Evolutionary conservation across 1,140 invertebrate species (phyloP), one percentile per base, ranked within the genome.

Genomic region (Diprion similis): DNA sequence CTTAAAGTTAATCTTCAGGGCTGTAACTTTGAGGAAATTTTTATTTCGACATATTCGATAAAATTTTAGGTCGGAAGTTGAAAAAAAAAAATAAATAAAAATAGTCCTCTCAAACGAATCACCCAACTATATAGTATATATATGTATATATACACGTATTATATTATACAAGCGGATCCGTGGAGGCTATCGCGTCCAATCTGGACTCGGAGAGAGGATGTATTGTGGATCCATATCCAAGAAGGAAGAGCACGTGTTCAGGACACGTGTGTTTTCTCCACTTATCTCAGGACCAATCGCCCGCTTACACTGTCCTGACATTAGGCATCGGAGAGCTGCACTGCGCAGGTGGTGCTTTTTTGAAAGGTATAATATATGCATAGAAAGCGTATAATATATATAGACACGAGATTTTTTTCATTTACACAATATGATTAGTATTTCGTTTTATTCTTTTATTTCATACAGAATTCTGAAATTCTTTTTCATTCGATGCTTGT

Each of bases 161-260:
- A 37, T 37, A 37, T 37, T 37, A 37, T 37, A 37, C 24, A 37
- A 37, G 1, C 24, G 2, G 24, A 37, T 37, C 51, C n/a, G 51
- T 59, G 11, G 51, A 59, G 51, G 51, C 51, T 59, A 59, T 59
- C 51, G 51, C 51, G 11, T 59, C 51, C 51, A 9, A 59, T 59
- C 51, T 59, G 51, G 51, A 59, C 51, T 59, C 51, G 11, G 59
- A 64, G 17, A 18, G 59, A 18, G 13, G 17, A 68, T 11, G 66
- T 45, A 24, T 68, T 68, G 37, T 45, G 66, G 37, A 19, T 68
- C 18, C 18, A 19, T 17, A 18, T 17, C 17, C 17, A 18, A 64
- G 59, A 78, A 78, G 73, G 76, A 75, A 71, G 74, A 80, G 51
- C 77, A 80, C 75, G 79, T 80, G 79, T 80, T 77, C 77, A 64